Evolutionary conservation across 2,797 vertebrate genomes (phyloP), one percentile per base, ranked within the genome.

Genomic region (Mastacembelus armatus): DNA sequence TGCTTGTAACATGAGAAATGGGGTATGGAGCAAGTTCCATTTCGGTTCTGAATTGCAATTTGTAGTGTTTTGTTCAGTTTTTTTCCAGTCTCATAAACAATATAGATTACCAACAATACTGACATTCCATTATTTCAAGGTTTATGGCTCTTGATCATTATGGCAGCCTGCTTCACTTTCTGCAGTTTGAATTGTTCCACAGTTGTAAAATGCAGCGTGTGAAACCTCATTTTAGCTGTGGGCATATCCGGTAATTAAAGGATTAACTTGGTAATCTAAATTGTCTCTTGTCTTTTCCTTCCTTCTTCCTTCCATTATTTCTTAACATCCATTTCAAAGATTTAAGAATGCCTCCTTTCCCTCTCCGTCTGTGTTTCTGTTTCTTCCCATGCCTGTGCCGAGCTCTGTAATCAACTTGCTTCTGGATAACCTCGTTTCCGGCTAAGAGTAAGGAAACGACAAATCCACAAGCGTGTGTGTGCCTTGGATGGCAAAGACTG

Each of bases 181-280:
- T 71, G 38, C 72, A 74, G 63, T 80, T 80, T 14, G 51, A 81
- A 85, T 81, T 76, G 66, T 77, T 86, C 78, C 44, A 58, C 58
- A 75, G 75, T 80, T 82, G 81, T 77, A 77, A 74, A 86, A 83
- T 62, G 54, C 71, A 83, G 81, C 69, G 63, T 79, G 73, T 75
- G 81, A 89, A 92, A 89, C 81, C 82, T 85, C 66, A 61, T 88
- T 91, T 77, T 79, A 86, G 89, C 90, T 88, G 57, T 22, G 68
- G 90, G 90, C 88, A 63, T 78, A 88, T 85, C 81, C 79, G 70
- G 78, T 93, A 93, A 94, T 93, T 92, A 88, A 92, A 91, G 90
- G 91, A 93, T 94, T 93, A 90, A 91, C 87, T 89, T 91, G 71
- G 81, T 92, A 90, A 91, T 92, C 90, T 90, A 89, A 94, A 94